Base-by-base conservation (phyloP, 23 tunicate species). In the Halocynthia aurantium region DNA sequence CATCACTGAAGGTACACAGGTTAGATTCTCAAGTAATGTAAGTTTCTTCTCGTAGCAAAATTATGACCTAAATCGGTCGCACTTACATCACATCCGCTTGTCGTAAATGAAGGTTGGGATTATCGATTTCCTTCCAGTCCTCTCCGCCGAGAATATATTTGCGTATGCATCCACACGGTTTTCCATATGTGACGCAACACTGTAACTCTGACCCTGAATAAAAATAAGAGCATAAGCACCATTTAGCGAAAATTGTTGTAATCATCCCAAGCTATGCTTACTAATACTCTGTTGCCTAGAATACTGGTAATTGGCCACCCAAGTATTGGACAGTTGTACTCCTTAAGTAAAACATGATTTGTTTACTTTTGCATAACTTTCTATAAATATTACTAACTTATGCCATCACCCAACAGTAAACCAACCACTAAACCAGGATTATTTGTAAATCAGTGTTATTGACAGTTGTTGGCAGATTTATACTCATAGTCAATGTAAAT, bases 151-250 rank as follows among this genome's bases (percentile, higher is more conserved):
- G 57, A 15, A 86, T 79, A 62, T 78, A 92, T 57, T 84, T 92
- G 31, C 98, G 77, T 57, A 92, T 92, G 60, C 98, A 92, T 6
- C 98, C 98, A 60, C 98, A 92, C 6, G 98, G 91, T 73, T 92
- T 92, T 51, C 85, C 84, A 64, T 92, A 92, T 8, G 98, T 84
- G 11, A 92, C 87, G 68, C 98, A 92, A 62, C 98, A 92, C 61
- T 92, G 91, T 9, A 92, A 79, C 20, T 78, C 12, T 54, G 81
- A 15, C 82, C 98, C 89, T 40, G 10, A 76, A 73, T 11, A 83
- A 50, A 13, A 6, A 51, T 11, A 10, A 6, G 5, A 10, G 17
- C 55, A 40, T 13, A 22, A 78, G 2, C 50, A 50, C 53, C 44
- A 31, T 31, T 0, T 31, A 31, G 44, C 44, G 44, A 68, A 68